A percentile compares a stretch with the other conserved stretches of the same genome.
Conservation (phyloP, 2,797 vertebrate species). For the Ctenosaura bakeri region DNA sequence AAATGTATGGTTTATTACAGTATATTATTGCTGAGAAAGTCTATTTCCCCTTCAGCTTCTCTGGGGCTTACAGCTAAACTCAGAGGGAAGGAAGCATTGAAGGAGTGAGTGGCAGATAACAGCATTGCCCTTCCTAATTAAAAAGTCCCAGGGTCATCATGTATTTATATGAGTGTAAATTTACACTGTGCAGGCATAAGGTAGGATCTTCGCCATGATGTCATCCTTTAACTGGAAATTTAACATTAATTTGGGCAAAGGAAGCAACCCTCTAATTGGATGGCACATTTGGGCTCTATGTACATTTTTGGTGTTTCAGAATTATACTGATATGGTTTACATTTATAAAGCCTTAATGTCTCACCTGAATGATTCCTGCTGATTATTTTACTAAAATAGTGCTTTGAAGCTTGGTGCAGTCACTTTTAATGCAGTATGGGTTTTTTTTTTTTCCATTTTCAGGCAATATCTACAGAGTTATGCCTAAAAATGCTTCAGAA, state of each 20-base stretch:
- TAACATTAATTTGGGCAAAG: background rate
- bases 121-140: too few relatives aligned
- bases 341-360: background rate
- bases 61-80: too few relatives aligned
- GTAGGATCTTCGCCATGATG: background rate
- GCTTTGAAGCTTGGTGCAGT: background rate
- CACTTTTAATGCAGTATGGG: slow-evolving; percentile 15
- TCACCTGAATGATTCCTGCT: background rate
- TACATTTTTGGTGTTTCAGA: background rate
- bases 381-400: background rate
- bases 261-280: background rate
- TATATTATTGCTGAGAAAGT: too few relatives aligned
- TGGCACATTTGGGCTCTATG: background rate
- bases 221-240: background rate
- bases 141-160: too few relatives aligned
- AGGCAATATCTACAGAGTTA: slow-evolving; percentile 58
- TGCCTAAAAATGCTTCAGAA: slow-evolving; percentile 68
- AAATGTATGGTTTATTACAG: too few relatives aligned
- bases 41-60: too few relatives aligned
- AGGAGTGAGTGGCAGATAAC: too few relatives aligned
- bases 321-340: background rate
- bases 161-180: too few relatives aligned
- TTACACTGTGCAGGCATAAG: too few relatives aligned
- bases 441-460: slow-evolving; percentile 54
- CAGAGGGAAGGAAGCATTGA: too few relatives aligned